phyloP scores from a whole-genome alignment of 2,888 invertebrate species.

The Molanna angustata region DNA sequence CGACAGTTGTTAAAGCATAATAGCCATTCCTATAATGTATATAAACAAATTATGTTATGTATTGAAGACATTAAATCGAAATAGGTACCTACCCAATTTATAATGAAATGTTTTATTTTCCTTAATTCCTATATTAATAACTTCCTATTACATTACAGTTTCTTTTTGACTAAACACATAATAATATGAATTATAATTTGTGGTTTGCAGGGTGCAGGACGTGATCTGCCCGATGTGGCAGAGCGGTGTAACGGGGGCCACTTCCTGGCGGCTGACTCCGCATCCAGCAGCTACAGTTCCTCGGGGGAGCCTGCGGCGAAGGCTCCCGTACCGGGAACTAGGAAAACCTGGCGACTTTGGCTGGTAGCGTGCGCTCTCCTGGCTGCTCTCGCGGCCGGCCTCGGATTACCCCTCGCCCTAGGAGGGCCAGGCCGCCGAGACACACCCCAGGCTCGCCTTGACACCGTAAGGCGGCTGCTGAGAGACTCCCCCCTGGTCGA shows the following conservation, averaged over 20 bases:
- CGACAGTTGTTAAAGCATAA: too few relatives aligned
- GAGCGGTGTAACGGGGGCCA: slow-evolving; percentile 52
- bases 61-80: too few relatives aligned
- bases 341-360: slow-evolving; percentile 53
- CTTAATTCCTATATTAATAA: too few relatives aligned
- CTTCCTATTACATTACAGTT: too few relatives aligned
- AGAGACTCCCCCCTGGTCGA: slow-evolving; percentile 70
- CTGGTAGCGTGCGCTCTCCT: slow-evolving; percentile 59
- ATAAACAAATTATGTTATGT: too few relatives aligned
- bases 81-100: too few relatives aligned
- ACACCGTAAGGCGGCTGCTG: slow-evolving; percentile 62
- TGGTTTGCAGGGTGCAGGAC: slow-evolving; percentile 36
- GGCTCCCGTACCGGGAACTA: slow-evolving; percentile 19
- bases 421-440: slow-evolving; percentile 48
- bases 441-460: slow-evolving; percentile 62
- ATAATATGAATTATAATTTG: background rate
- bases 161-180: background rate
- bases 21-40: too few relatives aligned
- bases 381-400: slow-evolving; percentile 57
- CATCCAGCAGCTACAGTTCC: slow-evolving; percentile 51
- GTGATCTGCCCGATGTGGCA: slow-evolving; percentile 54
- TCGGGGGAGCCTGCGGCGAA: slow-evolving; percentile 51
- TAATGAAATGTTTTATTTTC: too few relatives aligned
- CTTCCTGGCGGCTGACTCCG: slow-evolving; percentile 43
- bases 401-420: slow-evolving; percentile 57